Evolutionary conservation across 1,140 invertebrate species (phyloP), one percentile per base, ranked within the genome.

Genomic region (Chlorops oryzae): DNA sequence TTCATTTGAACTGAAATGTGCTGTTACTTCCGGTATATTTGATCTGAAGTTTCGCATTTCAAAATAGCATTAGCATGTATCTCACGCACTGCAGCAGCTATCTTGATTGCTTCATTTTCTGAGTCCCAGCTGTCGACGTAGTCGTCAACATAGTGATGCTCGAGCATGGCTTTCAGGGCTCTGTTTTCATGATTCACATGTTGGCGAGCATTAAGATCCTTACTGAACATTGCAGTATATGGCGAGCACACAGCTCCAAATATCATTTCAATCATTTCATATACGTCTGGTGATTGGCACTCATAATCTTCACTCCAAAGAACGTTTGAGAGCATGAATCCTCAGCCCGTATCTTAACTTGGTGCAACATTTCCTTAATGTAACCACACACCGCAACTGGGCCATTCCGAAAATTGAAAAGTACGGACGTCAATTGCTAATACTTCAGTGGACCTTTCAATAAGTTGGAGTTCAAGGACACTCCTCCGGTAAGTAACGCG

Each of bases 61-160:
- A 40, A 64, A 62, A 2, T 57, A 18, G 52, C 55, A 24, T 28
- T 7, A 34, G 42, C 44, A 50, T 70, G 59, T 13, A 72, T 62
- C 20, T 57, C 13, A 4, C 23, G 40, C 20, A 68, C 56, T 32
- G 64, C 20, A 3, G 41, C 40, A 6, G 59, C 51, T 15, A 64
- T 15, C 17, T 50, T 10, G 15, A 46, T 56, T 0, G 62, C 59
- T 7, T 55, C 54, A 1, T 41, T 18, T 21, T 55, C 58, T 3
- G 53, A 53, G 1, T 59, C 51, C 3, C 51, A 27, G 45, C 61
- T 63, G 40, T 65, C 63, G 9, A 72, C 53, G 41, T 64, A 72
- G 46, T 72, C 70, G 48, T 72, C 67, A 59, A 70, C 65, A 42
- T 72, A 73, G 37, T 63, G 61, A 18, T 55, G 49, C 3, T 59